phyloP scores from a whole-genome alignment of 2,113 vertebrate species.

The Coregonus clupeaformis region DNA sequence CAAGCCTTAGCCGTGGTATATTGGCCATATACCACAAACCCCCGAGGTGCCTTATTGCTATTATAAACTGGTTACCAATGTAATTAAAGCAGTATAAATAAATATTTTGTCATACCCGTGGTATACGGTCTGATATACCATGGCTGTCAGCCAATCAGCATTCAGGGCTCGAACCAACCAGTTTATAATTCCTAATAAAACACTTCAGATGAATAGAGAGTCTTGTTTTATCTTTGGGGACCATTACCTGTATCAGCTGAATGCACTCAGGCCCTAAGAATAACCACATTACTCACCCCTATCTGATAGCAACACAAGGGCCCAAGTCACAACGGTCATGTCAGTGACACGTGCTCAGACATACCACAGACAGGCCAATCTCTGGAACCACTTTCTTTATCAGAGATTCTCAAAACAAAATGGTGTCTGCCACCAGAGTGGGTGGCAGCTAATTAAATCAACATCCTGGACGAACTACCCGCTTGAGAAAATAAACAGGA shows the following conservation, averaged over 20 bases:
- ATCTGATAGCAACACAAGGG: slow-evolving; percentile 63
- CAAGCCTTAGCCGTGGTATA: too few relatives aligned
- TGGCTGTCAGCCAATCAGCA: too few relatives aligned
- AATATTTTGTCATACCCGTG: too few relatives aligned
- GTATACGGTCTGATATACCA: too few relatives aligned
- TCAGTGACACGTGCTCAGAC: slow-evolving; percentile 61
- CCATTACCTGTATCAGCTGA: slow-evolving; percentile 58
- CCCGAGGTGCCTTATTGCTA: too few relatives aligned
- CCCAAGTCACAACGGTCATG: slow-evolving; percentile 50
- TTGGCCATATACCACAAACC: too few relatives aligned
- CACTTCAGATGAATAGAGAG: slow-evolving; percentile 5
- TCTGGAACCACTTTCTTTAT: slow-evolving; percentile 53
- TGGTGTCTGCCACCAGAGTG: slow-evolving; percentile 46
- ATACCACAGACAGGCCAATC: slow-evolving; percentile 53
- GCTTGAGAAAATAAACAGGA: slow-evolving; percentile 12
- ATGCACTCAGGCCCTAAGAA: slow-evolving; percentile 60
- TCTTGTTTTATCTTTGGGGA: slow-evolving; percentile 58
- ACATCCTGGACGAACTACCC: slow-evolving; percentile 41
- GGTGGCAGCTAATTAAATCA: slow-evolving; percentile 32
- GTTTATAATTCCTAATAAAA: slow-evolving; percentile 23
- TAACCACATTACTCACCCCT: slow-evolving; percentile 65
- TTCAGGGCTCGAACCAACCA: background rate
- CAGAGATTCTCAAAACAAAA: slow-evolving; percentile 47
- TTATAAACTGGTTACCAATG: too few relatives aligned
- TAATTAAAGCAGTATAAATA: too few relatives aligned